Evolutionary conservation across 1,140 invertebrate genomes (phyloP), one percentile per base, ranked within the genome.

Genomic region (Charaxes varanes): DNA sequence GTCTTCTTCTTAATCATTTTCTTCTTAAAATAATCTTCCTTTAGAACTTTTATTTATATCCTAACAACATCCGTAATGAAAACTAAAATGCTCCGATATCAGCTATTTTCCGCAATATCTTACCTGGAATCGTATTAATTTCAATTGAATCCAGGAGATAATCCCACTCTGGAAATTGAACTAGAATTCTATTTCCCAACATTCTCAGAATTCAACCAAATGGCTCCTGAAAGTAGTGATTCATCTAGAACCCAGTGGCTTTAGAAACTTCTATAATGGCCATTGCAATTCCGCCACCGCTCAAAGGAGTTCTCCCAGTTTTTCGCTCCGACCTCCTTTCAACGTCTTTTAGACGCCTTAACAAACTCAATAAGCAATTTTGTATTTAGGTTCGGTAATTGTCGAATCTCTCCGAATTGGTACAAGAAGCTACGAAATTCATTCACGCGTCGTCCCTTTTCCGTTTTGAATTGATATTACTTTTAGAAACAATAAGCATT

Each of bases 331-430:
- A 23, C 27, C 33, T 36, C n/a, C 21, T 38, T 19, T n/a, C 21
- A 30, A 24, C 35, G 8, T 45, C 13, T 30, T 19, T 28, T 15
- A 36, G 16, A 14, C 26, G 18, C 26, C 35, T 41, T 36, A 33
- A 33, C 40, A 55, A 51, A 51, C 31, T 24, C 32, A 37, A 56
- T 52, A 48, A 56, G 41, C 24, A 23, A 41, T 48, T 44, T 52
- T 31, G 33, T 43, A 41, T 53, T 53, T 36, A 27, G 23, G 30
- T 53, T 37, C 14, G 34, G 22, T 44, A 41, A 53, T 50, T 28
- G 33, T 33, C 26, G 15, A 45, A 34, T 14, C 15, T 7, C 27
- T 15, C 12, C 37, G 24, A 28, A 41, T 41, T 35, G 28, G 12
- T 32, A 13, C 17, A 21, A 41, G 30, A 41, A 17, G 8, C 16